Base-by-base conservation (phyloP, 1,140 invertebrate genomes). In the Ruditapes philippinarum region DNA sequence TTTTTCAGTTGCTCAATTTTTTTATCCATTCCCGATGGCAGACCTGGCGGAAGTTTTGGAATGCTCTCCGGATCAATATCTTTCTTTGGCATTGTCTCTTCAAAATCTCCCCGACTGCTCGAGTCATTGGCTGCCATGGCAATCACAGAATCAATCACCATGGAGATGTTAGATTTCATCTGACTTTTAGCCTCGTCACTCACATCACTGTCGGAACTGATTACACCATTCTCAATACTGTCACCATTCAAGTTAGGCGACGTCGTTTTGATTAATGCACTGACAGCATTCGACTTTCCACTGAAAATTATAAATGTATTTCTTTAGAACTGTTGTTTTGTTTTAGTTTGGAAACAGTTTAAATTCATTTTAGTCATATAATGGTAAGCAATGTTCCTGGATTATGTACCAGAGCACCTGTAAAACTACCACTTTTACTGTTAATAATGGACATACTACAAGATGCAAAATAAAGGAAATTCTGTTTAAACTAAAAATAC, bases 1-100 rank as follows among this genome's bases (percentile, higher is more conserved):
- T 96, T 91, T 95, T 97, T 97, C 65, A 97, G 95, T 79, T 96
- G 96, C 85, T 96, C 96, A 80, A 97, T 96, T 40, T 96, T 95
- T 65, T 96, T 95, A 89, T 96, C 95, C 89, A 97, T 95, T 73
- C 96, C 96, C 57, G 96, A 93, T 38, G 97, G 96, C 82, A 97
- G 95, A 92, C 96, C 96, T 33, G 96, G 96, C 9, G 97, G 97
- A 62, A 97, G 95, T 88, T 96, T 96, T 28, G 96, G 95, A 80
- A 96, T 95, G 0, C 95, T 95, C 93, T 74, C 90, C 49, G 91
- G 90, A 78, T 91, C 89, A 45, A 88, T 79, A 22, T 70, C 70
- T 65, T 90, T 93, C 28, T 78, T 88, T 51, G 36, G 84, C 73
- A 22, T 36, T 51, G 80, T 73, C 22, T 85, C 89, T 19, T 91